Conservation (phyloP, 2,888 invertebrate species). For the Napeogenes inachia region DNA sequence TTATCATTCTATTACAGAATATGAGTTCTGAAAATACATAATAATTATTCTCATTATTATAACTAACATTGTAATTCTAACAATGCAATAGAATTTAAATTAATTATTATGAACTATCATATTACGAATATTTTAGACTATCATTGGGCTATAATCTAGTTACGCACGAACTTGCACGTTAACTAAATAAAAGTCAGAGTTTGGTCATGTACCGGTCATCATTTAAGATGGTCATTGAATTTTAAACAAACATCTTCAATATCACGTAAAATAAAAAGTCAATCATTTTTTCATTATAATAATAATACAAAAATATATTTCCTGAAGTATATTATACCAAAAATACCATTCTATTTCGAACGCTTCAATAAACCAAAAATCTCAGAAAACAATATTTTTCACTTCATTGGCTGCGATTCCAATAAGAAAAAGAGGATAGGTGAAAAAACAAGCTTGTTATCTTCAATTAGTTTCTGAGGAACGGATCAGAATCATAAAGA, state of each 20-base stretch:
- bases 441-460: constrained; percentile 68
- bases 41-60: not conserved
- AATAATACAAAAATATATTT: not conserved
- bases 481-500: constrained; percentile 56
- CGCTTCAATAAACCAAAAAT: constrained; percentile 16
- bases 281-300: too few species aligned
- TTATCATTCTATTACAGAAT: not conserved
- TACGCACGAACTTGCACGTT: not conserved
- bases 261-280: too few species aligned
- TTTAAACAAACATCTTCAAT: too few species aligned
- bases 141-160: not conserved
- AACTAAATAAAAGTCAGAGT: not conserved
- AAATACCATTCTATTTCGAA: constrained; percentile 7
- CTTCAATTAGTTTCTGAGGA: constrained; percentile 66
- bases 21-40: not conserved
- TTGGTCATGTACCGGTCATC: not conserved
- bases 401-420: constrained; percentile 23
- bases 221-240: not conserved
- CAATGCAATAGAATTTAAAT: too few species aligned
- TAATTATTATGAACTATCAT: too few species aligned
- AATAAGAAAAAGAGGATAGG: constrained; percentile 52
- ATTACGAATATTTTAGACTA: not conserved
- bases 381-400: constrained; percentile 19
- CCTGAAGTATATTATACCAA: not conserved
- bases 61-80: too few species aligned